phyloP scores from a whole-genome alignment of 2,113 vertebrate genomes.

The Corythoichthys intestinalis region DNA sequence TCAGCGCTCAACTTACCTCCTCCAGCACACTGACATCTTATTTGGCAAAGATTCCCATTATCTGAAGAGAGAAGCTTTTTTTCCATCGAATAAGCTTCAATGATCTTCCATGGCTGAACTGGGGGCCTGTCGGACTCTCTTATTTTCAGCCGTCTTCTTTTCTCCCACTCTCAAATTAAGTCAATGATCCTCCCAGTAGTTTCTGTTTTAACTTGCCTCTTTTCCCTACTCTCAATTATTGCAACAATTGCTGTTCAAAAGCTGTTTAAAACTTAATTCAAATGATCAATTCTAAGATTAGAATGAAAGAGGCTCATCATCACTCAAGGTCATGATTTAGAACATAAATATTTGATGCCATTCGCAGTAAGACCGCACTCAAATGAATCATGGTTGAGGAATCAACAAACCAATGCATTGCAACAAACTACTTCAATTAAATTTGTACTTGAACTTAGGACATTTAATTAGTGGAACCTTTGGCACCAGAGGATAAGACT shows the following conservation, averaged over 20 bases:
- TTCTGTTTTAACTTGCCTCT: neutral
- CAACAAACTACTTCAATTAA: neutral
- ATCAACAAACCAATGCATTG: neutral
- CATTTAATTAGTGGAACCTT: neutral
- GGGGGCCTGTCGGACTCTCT: constrained; percentile 32
- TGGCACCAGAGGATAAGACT: neutral
- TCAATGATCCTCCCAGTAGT: constrained; percentile 20
- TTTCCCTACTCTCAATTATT: neutral
- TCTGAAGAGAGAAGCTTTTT: constrained; percentile 56
- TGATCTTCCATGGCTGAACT: constrained; percentile 31
- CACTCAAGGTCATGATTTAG: neutral
- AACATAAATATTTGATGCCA: neutral
- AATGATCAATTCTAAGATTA: neutral
- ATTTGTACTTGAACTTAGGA: neutral
- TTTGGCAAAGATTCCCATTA: constrained; percentile 60
- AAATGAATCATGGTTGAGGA: neutral
- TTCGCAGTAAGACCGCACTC: neutral
- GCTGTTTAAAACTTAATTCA: neutral
- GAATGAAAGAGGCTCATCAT: neutral
- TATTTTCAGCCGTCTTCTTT: constrained; percentile 14
- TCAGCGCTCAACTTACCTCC: constrained; percentile 21
- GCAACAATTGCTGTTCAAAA: neutral
- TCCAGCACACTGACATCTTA: constrained; percentile 44
- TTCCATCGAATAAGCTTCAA: constrained; percentile 40
- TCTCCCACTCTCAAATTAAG: constrained; percentile 26